phyloP scores from a whole-genome alignment of 2,797 vertebrate species.

The Bothrops alternatus region DNA sequence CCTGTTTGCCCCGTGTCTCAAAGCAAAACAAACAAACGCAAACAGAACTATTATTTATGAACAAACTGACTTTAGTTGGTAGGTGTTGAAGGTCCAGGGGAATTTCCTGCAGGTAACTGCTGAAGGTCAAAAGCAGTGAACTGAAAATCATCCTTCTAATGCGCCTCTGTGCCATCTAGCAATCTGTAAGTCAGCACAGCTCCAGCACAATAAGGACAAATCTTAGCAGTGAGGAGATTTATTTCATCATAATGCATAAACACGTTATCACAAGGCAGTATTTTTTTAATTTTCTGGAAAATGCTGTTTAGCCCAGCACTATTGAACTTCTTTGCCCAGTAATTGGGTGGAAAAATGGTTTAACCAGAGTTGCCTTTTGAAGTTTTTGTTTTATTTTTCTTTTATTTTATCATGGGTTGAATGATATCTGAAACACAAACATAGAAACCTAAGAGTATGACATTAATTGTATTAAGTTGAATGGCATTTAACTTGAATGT shows the following conservation, averaged over 20 bases:
- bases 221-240: not conserved
- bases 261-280: not conserved
- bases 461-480: too few relatives aligned
- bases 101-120: not conserved
- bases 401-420: not conserved
- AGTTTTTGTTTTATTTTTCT: not conserved
- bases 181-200: not conserved
- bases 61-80: not conserved
- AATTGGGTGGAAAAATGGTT: not conserved
- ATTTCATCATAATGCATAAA: not conserved
- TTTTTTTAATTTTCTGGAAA: not conserved
- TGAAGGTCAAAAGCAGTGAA: not conserved
- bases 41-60: not conserved
- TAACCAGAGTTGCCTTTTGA: not conserved
- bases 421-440: not conserved
- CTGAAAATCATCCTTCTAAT: not conserved
- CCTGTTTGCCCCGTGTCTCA: not conserved
- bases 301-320: not conserved
- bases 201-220: not conserved
- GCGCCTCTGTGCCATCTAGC: not conserved
- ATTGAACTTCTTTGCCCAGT: not conserved
- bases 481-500: too few relatives aligned
- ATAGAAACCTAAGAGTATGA: not conserved
- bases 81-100: not conserved
- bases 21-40: not conserved